Percentiles rank a stretch among this genome's conserved stretches.
phyloP scores from a whole-genome alignment of 2,888 invertebrate species.

The Orthosia gracilis region DNA sequence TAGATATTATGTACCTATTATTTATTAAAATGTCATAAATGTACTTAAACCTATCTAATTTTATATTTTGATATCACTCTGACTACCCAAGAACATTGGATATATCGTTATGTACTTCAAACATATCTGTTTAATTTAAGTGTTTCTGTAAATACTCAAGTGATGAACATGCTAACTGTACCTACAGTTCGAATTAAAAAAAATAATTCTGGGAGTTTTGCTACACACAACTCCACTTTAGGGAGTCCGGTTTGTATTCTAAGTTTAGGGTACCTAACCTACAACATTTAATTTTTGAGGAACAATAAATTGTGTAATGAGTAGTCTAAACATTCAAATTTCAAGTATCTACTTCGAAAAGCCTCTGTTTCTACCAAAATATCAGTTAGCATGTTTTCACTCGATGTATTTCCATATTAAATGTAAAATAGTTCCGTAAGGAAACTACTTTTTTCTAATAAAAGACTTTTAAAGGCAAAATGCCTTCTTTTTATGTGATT shows the following conservation, averaged over 20 bases:
- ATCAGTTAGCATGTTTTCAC: constrained; percentile 66
- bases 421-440: constrained; percentile 88
- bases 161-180: constrained; percentile 53
- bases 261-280: neutral
- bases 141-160: constrained; percentile 54
- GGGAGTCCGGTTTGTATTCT: neutral
- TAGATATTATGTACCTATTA: constrained; percentile 16
- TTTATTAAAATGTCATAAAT: constrained; percentile 43
- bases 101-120: constrained; percentile 63
- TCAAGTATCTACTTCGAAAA: constrained; percentile 19
- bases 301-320: neutral
- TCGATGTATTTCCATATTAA: constrained; percentile 71
- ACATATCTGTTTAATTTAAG: constrained; percentile 70
- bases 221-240: neutral
- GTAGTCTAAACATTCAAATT: constrained; percentile 8
- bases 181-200: constrained; percentile 2
- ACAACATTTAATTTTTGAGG: neutral
- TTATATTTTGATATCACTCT: constrained; percentile 42
- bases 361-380: constrained; percentile 28
- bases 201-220: neutral
- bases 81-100: constrained; percentile 47
- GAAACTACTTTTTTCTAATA: constrained; percentile 68
- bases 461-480: constrained; percentile 89
- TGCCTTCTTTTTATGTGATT: constrained; percentile 91
- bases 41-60: constrained; percentile 25